phyloP scores from a whole-genome alignment of 2,888 invertebrate species.

The Cephus pygmeus region DNA sequence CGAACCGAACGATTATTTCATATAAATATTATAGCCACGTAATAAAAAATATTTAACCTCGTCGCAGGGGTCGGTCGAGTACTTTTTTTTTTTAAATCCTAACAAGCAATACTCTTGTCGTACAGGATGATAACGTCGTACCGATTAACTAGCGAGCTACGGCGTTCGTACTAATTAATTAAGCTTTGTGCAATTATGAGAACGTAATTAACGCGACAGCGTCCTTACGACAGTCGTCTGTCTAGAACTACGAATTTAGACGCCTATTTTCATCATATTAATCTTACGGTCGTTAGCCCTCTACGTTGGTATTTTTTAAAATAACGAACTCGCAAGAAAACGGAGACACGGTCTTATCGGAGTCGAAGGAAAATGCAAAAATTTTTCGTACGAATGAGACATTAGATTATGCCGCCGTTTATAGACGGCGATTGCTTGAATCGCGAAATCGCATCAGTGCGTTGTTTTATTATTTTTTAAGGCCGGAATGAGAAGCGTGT shows the following conservation, averaged over 20 bases:
- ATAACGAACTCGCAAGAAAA: neutral
- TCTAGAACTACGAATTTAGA: neutral
- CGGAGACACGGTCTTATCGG: too few species aligned
- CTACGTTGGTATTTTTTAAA: neutral
- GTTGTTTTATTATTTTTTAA: neutral
- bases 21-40: neutral
- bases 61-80: neutral
- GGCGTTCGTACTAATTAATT: neutral
- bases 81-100: neutral
- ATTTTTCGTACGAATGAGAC: neutral
- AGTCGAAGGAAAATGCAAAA: neutral
- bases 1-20: neutral
- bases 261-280: neutral
- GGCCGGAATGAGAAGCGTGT: neutral
- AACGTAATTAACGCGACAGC: neutral
- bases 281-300: neutral
- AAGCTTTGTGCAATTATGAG: neutral
- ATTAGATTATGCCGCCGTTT: neutral
- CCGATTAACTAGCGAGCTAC: neutral
- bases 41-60: neutral
- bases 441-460: neutral
- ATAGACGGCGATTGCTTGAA: neutral
- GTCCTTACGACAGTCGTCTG: neutral
- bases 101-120: neutral
- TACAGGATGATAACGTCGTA: neutral